phyloP scores from a whole-genome alignment of 35 echinoderm and acorn worm species.

The Hemicentrotus pulcherrimus region DNA sequence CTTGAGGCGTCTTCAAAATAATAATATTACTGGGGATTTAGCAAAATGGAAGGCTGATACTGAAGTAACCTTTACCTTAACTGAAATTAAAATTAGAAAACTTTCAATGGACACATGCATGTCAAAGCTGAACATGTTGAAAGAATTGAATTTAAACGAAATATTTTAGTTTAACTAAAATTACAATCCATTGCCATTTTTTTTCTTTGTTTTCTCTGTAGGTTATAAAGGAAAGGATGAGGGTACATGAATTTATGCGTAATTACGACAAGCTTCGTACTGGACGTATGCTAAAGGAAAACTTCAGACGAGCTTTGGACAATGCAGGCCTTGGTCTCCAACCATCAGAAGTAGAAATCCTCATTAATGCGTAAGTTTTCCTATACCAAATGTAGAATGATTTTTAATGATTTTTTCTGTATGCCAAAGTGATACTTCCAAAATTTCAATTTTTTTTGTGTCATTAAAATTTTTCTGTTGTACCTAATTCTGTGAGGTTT shows the following conservation, averaged over 20 bases:
- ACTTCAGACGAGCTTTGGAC: constrained; percentile 77
- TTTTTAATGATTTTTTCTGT: background rate
- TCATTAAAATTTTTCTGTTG: background rate
- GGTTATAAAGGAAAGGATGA: constrained; percentile 87
- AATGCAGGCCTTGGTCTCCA: constrained; percentile 81
- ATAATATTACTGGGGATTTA: no score
- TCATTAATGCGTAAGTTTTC: constrained; percentile 66
- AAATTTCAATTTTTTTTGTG: no score
- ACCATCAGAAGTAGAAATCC: constrained; percentile 65
- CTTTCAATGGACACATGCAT: no score
- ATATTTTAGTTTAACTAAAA: no score
- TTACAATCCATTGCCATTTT: background rate
- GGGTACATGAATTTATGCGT: constrained; percentile 89
- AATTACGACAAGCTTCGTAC: constrained; percentile 96
- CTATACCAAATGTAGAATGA: no score
- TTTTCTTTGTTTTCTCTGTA: background rate
- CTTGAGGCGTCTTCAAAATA: no score
- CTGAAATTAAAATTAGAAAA: no score
- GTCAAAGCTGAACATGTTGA: no score
- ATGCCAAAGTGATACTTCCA: no score
- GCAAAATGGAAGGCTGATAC: no score
- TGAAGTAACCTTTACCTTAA: no score
- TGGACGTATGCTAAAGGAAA: constrained; percentile 79
- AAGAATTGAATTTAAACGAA: no score
- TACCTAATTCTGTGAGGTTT: background rate